Conservation (phyloP, 2,797 vertebrate genomes). For the Peromyscus melanophrys region DNA sequence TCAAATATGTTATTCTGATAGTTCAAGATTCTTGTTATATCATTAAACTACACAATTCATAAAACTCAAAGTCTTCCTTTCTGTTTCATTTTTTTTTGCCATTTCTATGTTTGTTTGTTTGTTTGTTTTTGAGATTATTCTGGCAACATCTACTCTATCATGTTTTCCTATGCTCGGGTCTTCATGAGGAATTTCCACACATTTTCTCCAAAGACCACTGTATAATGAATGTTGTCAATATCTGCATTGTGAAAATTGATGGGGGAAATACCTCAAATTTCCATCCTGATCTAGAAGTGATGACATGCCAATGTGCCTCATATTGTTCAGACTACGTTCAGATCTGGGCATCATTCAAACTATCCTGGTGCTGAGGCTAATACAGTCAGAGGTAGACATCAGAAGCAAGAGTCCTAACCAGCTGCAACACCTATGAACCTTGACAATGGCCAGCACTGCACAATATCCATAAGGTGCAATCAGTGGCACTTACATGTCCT, state of each 20-base stretch:
- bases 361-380: slow-evolving; percentile 62
- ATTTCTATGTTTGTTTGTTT: background rate
- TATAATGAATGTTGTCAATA: slow-evolving; percentile 14
- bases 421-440: background rate
- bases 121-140: background rate
- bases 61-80: slow-evolving; percentile 10
- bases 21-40: background rate
- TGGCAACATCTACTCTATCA: background rate
- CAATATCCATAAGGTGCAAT: background rate
- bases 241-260: slow-evolving; percentile 64
- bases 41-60: background rate
- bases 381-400: slow-evolving; percentile 30
- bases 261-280: slow-evolving; percentile 50
- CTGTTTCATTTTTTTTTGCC: slow-evolving; percentile 44
- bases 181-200: slow-evolving; percentile 9
- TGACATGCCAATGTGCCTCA: slow-evolving; percentile 41
- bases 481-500: background rate
- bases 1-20: slow-evolving; percentile 16
- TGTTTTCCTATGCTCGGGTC: background rate
- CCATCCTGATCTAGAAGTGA: background rate
- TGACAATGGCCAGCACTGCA: background rate
- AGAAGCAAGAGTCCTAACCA: background rate
- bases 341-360: slow-evolving; percentile 35
- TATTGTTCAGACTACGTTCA: slow-evolving; percentile 50
- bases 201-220: slow-evolving; percentile 57